Conservation (phyloP, 2,113 vertebrate species). For the Notothenia coriiceps region DNA sequence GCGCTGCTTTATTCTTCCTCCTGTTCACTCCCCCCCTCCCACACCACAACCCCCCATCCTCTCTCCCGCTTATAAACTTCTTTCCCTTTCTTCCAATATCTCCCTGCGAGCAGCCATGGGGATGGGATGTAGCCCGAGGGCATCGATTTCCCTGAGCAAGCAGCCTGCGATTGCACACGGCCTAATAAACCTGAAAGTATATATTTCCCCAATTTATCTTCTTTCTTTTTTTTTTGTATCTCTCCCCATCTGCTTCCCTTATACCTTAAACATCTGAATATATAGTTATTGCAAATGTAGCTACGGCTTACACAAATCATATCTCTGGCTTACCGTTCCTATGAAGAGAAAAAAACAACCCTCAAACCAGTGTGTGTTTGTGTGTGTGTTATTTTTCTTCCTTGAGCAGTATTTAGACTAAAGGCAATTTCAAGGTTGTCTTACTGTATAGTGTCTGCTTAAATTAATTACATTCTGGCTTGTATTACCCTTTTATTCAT, state of each 20-base stretch:
- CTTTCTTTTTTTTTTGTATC: background rate
- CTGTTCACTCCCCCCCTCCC: background rate
- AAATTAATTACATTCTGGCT: background rate
- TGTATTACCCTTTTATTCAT: background rate
- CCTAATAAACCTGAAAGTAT: slow-evolving; percentile 67
- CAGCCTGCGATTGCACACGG: slow-evolving; percentile 64
- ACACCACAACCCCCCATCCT: background rate
- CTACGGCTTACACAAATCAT: background rate
- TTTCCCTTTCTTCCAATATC: slow-evolving; percentile 49
- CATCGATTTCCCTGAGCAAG: slow-evolving; percentile 72
- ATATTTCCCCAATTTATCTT: slow-evolving; percentile 16
- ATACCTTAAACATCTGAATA: slow-evolving; percentile 24
- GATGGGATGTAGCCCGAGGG: slow-evolving; percentile 65
- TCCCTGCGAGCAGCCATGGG: slow-evolving; percentile 51
- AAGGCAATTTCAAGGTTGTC: background rate
- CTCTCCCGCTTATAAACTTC: slow-evolving; percentile 31
- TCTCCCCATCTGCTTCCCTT: slow-evolving; percentile 20
- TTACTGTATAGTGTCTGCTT: background rate
- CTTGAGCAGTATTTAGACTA: background rate
- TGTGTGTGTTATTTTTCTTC: background rate
- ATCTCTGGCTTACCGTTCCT: background rate
- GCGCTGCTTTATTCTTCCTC: slow-evolving; percentile 25
- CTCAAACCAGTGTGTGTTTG: background rate
- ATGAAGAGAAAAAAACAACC: background rate
- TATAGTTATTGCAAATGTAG: background rate